Evolutionary conservation across 2,888 invertebrate genomes (phyloP).

Genomic region (Luffia ferchaultella): DNA sequence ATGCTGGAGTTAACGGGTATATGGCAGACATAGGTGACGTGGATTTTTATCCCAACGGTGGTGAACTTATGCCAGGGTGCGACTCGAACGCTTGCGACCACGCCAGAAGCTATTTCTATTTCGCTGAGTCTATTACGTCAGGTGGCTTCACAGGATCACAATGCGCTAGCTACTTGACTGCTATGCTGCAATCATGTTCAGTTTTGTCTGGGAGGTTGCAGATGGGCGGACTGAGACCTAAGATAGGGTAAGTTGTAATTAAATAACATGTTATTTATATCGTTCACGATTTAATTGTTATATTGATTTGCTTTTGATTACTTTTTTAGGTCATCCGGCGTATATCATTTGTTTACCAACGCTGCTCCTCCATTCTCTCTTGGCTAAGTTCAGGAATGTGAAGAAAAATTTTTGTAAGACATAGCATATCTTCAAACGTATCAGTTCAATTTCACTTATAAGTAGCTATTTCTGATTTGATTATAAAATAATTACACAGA

Average conservation of each 20-base stretch:
- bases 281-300: too few relatives aligned
- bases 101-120: slow-evolving; percentile 31
- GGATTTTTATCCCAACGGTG: slow-evolving; percentile 44
- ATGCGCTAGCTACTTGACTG: slow-evolving; percentile 34
- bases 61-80: slow-evolving; percentile 41
- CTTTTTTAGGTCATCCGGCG: slow-evolving; percentile 30
- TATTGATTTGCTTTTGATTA: too few relatives aligned
- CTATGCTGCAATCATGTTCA: slow-evolving; percentile 27
- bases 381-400: slow-evolving; percentile 24
- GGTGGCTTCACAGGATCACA: slow-evolving; percentile 36
- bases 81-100: slow-evolving; percentile 35
- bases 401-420: too few relatives aligned
- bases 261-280: too few relatives aligned
- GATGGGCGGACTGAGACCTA: slow-evolving; percentile 39
- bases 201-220: slow-evolving; percentile 26
- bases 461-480: too few relatives aligned
- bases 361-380: slow-evolving; percentile 31
- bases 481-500: too few relatives aligned
- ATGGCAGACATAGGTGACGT: slow-evolving; percentile 31
- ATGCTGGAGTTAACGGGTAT: slow-evolving; percentile 35
- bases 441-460: too few relatives aligned
- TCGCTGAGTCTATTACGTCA: slow-evolving; percentile 32
- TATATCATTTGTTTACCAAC: slow-evolving; percentile 35
- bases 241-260: slow-evolving; percentile 30
- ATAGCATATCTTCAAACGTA: too few relatives aligned